These are phyloP conservation scores for Syrmaticus mikado DNA, from an alignment of 2,113 vertebrate species.

Conservation along the genomic window DNA sequence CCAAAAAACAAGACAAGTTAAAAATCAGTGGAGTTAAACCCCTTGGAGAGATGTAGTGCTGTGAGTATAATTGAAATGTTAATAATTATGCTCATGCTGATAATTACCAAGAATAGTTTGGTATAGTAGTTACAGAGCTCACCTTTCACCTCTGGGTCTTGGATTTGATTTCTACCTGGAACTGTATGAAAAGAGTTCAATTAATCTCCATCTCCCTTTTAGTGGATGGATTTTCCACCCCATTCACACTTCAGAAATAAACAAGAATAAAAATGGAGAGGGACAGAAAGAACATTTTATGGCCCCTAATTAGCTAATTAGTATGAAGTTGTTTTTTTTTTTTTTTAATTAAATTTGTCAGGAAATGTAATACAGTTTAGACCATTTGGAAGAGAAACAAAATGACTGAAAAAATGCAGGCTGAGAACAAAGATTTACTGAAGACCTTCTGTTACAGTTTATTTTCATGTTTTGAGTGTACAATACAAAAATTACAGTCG, in stretches of 20 bases:
- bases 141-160: slow-evolving; percentile 74
- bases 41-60: slow-evolving; percentile 73
- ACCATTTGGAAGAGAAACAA: background rate
- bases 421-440: background rate
- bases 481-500: background rate
- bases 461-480: background rate
- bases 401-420: background rate
- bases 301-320: slow-evolving; percentile 3
- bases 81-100: slow-evolving; percentile 76
- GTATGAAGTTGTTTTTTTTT: background rate
- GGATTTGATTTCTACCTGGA: slow-evolving; percentile 76
- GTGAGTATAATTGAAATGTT: slow-evolving; percentile 70
- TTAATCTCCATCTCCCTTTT: slow-evolving; percentile 62
- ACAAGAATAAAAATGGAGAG: slow-evolving; percentile 58
- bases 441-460: background rate
- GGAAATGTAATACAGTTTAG: background rate
- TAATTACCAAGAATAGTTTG: slow-evolving; percentile 78
- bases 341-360: slow-evolving; percentile 11
- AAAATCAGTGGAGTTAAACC: slow-evolving; percentile 80
- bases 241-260: slow-evolving; percentile 60
- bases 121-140: slow-evolving; percentile 69
- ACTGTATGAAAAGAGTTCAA: slow-evolving; percentile 64
- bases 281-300: slow-evolving; percentile 39
- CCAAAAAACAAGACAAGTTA: slow-evolving; percentile 67
- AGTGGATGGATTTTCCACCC: slow-evolving; percentile 51